phyloP scores from a whole-genome alignment of 2,888 invertebrate genomes.

The Lottia gigantea region DNA sequence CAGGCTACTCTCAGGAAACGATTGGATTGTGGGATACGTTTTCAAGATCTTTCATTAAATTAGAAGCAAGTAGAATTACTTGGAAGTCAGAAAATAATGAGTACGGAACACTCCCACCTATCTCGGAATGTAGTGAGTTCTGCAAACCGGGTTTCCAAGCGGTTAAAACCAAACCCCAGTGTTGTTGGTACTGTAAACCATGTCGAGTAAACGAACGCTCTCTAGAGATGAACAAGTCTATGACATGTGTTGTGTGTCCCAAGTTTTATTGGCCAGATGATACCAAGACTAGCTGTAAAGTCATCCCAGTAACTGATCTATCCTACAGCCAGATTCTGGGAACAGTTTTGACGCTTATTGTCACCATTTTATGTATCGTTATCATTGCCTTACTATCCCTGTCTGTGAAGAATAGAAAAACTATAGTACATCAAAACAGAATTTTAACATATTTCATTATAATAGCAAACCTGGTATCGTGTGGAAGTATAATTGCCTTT shows the following conservation, averaged over 20 bases:
- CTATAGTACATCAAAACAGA: too few species aligned
- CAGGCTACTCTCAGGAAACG: slow-evolving; percentile 13
- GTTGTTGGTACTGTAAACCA: slow-evolving; percentile 47
- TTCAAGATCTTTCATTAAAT: slow-evolving; percentile 8
- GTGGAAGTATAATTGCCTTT: slow-evolving; percentile 15
- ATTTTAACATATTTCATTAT: too few species aligned
- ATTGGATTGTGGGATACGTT: slow-evolving; percentile 32
- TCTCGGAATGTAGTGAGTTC: slow-evolving; percentile 31
- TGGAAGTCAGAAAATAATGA: not conserved
- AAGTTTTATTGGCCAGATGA: slow-evolving; percentile 38
- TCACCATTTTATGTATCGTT: slow-evolving; percentile 22
- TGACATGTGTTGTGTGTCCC: slow-evolving; percentile 32
- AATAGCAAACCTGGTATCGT: too few species aligned
- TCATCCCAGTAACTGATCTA: slow-evolving; percentile 24
- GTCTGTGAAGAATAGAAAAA: too few species aligned
- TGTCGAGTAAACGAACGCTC: slow-evolving; percentile 39
- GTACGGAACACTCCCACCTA: not conserved
- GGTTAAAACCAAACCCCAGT: slow-evolving; percentile 32
- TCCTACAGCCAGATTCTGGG: slow-evolving; percentile 22
- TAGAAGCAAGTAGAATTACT: not conserved
- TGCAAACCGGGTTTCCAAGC: slow-evolving; percentile 37
- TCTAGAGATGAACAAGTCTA: slow-evolving; percentile 15
- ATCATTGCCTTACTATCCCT: not conserved
- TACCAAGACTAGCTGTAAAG: slow-evolving; percentile 25
- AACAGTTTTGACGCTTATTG: slow-evolving; percentile 21